phyloP scores from a whole-genome alignment of 2,888 invertebrate genomes.

The Hydrotaea cyrtoneurina region DNA sequence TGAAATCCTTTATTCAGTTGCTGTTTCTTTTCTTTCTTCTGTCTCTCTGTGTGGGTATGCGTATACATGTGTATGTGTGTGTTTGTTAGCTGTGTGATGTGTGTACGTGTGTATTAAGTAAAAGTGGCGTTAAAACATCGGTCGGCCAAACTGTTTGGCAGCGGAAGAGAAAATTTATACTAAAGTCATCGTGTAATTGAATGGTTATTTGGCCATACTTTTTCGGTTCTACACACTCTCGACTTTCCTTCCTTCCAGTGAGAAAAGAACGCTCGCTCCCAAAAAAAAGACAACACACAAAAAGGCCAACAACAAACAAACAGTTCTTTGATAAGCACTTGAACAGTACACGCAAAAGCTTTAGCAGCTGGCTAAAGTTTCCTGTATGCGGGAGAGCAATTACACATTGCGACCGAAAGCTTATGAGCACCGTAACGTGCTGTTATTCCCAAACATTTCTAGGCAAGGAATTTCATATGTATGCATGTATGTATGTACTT shows the following conservation, averaged over 20 bases:
- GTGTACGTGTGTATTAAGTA: not conserved
- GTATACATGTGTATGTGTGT: not conserved
- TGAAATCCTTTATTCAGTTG: conserved; percentile 7
- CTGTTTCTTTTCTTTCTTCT: conserved; percentile 6
- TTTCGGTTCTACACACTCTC: conserved; percentile 35
- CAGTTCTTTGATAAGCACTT: conserved; percentile 32
- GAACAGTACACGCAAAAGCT: conserved; percentile 51
- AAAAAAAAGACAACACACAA: not conserved
- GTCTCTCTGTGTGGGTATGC: not conserved
- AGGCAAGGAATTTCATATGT: not conserved
- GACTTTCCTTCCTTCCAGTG: conserved; percentile 64
- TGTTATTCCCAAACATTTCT: not conserved
- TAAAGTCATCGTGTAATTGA: conserved; percentile 56
- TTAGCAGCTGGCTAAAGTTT: conserved; percentile 59
- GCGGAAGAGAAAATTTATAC: conserved; percentile 64
- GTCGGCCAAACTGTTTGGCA: conserved; percentile 58
- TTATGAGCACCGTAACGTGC: conserved; percentile 17
- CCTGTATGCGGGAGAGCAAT: not conserved
- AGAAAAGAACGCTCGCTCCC: conserved; percentile 23
- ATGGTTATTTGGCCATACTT: conserved; percentile 32
- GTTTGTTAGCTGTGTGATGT: not conserved
- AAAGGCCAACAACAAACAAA: not conserved
- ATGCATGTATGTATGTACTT: not conserved
- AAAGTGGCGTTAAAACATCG: conserved; percentile 26
- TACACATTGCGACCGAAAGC: not conserved